Evolutionary conservation across 2,888 invertebrate species (phyloP).

Genomic region (Cotesia congregata): DNA sequence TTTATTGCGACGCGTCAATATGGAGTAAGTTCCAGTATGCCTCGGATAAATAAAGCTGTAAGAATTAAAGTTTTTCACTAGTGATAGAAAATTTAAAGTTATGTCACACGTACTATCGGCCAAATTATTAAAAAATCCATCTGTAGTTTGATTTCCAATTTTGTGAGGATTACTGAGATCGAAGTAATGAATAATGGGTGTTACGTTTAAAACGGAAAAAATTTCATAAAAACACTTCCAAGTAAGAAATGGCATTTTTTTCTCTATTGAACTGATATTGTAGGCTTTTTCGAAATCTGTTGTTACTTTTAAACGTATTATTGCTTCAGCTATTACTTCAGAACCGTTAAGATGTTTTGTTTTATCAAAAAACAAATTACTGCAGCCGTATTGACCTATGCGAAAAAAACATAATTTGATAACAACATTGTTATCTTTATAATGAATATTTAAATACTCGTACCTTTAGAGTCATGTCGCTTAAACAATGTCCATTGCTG

Average conservation of each 20-base stretch:
- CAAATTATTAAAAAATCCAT: no score
- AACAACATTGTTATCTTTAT: no score
- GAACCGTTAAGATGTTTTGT: neutral
- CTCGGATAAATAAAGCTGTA: neutral
- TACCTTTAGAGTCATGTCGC: neutral
- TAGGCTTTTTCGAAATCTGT: neutral
- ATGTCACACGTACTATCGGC: no score
- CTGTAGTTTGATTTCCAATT: no score
- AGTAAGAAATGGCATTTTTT: neutral
- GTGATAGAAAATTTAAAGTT: no score
- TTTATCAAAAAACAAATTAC: conserved; percentile 16
- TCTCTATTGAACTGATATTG: neutral
- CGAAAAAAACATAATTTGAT: neutral
- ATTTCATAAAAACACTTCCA: neutral
- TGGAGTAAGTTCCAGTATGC: neutral
- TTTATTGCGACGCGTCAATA: neutral
- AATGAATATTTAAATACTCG: no score
- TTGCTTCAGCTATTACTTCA: neutral
- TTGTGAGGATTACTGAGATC: no score
- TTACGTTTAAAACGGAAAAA: neutral
- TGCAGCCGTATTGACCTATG: neutral
- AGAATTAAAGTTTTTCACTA: no score
- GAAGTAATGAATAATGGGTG: neutral
- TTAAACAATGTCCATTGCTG: conserved; percentile 15
- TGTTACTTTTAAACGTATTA: neutral